Evolutionary conservation across 2,113 vertebrate species (phyloP).

Genomic region (Limnothrissa miodon): DNA sequence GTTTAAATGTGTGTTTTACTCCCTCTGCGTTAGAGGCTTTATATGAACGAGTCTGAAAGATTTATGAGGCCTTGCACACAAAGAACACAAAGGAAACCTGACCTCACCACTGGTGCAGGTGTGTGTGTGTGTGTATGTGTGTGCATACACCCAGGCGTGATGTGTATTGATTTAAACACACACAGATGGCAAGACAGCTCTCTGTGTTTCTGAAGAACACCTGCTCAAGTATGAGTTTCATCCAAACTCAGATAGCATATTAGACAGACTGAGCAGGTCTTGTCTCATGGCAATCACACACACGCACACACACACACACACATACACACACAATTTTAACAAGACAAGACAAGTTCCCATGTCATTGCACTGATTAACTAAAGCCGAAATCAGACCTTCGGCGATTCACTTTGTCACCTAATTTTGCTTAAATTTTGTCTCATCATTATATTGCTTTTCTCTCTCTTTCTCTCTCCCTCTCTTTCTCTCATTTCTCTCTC

Average conservation of each 20-base stretch:
- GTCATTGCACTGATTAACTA: background rate
- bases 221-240: slow-evolving; percentile 27
- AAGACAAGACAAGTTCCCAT: background rate
- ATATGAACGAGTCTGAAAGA: background rate
- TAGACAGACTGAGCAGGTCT: background rate
- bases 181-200: slow-evolving; percentile 29
- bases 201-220: slow-evolving; percentile 38
- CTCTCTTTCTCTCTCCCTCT: too few species aligned
- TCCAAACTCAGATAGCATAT: background rate
- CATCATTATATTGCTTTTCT: too few species aligned
- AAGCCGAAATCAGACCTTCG: too few species aligned
- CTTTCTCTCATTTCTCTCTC: too few species aligned
- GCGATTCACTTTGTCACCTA: too few species aligned
- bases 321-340: too few species aligned
- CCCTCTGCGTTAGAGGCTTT: background rate
- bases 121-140: background rate
- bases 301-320: too few species aligned
- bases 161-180: slow-evolving; percentile 43
- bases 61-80: background rate
- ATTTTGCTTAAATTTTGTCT: too few species aligned
- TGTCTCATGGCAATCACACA: background rate
- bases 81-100: background rate
- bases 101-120: slow-evolving; percentile 20
- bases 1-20: slow-evolving; percentile 1
- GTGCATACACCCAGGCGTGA: background rate